Evolutionary conservation across 2,113 vertebrate species (phyloP).

Genomic region (Phylloscopus trochilus): DNA sequence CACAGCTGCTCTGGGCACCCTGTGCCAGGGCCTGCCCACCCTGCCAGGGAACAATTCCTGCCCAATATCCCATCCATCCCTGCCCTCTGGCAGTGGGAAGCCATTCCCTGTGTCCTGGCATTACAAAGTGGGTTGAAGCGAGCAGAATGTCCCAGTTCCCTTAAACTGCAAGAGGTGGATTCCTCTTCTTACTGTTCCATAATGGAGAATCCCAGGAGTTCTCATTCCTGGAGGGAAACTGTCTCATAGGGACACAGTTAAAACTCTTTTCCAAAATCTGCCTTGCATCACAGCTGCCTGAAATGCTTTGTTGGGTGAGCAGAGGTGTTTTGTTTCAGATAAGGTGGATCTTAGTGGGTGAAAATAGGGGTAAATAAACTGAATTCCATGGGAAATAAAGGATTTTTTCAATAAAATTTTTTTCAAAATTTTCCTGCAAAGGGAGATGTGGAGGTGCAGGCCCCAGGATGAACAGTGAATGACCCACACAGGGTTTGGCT

Average conservation of each 20-base stretch:
- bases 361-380: background rate
- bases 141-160: background rate
- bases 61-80: accelerated
- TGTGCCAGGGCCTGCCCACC: background rate
- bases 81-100: background rate
- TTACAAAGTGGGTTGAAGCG: background rate
- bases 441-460: background rate
- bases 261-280: background rate
- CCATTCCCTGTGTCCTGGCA: background rate
- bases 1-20: background rate
- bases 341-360: background rate
- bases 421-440: too few species aligned
- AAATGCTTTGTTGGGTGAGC: background rate
- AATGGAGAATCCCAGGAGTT: background rate
- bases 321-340: background rate
- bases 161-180: background rate
- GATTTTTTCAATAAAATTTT: too few species aligned
- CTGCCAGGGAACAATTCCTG: background rate
- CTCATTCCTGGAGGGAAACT: background rate
- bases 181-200: background rate
- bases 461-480: accelerated
- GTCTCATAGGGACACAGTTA: background rate
- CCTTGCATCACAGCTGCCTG: background rate
- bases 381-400: background rate
- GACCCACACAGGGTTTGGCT: background rate